phyloP scores from a whole-genome alignment of 2,888 invertebrate species.

The Reticulitermes lucifugus region DNA sequence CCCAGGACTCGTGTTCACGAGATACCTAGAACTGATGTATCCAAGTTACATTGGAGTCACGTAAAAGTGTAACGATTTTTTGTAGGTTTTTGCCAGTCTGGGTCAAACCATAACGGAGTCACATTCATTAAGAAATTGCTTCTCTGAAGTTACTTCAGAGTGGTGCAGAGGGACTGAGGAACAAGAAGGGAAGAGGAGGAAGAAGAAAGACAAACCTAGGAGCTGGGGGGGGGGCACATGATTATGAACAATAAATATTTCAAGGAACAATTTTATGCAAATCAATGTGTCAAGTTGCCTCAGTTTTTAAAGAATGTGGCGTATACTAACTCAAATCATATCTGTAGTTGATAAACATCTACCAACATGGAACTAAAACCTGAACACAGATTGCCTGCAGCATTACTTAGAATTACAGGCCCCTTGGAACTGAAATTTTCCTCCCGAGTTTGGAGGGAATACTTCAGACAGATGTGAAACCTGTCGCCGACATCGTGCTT shows the following conservation, averaged over 20 bases:
- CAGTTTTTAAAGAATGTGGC: neutral
- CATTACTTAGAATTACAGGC: neutral
- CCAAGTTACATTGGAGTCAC: neutral
- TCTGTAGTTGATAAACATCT: neutral
- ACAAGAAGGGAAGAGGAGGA: neutral
- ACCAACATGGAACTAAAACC: neutral
- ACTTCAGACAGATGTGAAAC: too few relatives aligned
- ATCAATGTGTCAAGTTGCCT: neutral
- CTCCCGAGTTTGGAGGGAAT: neutral
- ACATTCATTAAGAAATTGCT: conserved; percentile 1
- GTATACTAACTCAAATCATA: neutral
- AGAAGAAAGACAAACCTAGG: neutral
- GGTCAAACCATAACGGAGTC: conserved; percentile 18
- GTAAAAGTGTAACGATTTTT: conserved; percentile 25
- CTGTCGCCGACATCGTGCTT: too few relatives aligned
- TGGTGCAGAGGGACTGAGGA: neutral
- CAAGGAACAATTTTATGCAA: neutral
- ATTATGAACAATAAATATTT: neutral
- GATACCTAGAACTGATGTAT: neutral
- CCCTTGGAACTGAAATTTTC: neutral
- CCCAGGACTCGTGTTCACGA: neutral
- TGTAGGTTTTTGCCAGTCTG: conserved; percentile 24
- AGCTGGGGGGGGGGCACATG: neutral
- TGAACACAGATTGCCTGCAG: neutral
- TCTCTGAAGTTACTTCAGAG: neutral